Base-by-base conservation (phyloP, 2,888 invertebrate species). In the Cosmia trapezina region DNA sequence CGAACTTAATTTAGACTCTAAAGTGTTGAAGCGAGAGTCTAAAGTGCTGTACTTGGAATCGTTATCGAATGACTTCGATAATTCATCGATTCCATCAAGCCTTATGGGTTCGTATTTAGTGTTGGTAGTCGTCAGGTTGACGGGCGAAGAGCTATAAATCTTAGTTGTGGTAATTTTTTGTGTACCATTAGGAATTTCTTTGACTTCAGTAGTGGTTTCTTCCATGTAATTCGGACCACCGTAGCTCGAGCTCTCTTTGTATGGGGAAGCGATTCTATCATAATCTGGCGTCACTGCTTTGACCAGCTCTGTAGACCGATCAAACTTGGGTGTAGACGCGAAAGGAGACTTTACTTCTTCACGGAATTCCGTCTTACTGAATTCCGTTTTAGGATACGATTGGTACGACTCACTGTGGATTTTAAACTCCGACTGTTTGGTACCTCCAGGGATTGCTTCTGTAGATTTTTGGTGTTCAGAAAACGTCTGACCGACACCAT, bases 101-200 rank as follows among this genome's bases (percentile, higher is more conserved):
- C 94, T 93, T 0, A 96, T 90, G 4, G 96, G 95, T 57, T 96
- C 96, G 86, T 95, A 96, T 83, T 96, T 96, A 0, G 96, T 96
- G 77, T 91, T 96, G 0, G 96, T 96, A 7, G 93, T 96, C 0
- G 94, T 96, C 12, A 96, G 87, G 67, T 96, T 96, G 1, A 96
- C 96, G 0, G 97, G 97, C 0, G 96, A 96, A 0, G 97, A 97
- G 71, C 96, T 96, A 87, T 96, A 97, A 1, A 97, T 95, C 72
- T 97, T 97, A 0, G 97, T 97, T 0, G 96, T 97, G 0, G 97
- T 96, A 0, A 97, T 94, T 75, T 97, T 97, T 63, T 97, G 94
- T 0, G 96, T 96, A 1, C 96, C 97, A 51, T 97, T 97, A 0
- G 97, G 97, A 60, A 96, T 94, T 51, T 95, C 94, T 74, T 96